These are phyloP conservation scores for Saxicola maurus DNA, from an alignment of 2,797 vertebrate species.

Conservation along the genomic window DNA sequence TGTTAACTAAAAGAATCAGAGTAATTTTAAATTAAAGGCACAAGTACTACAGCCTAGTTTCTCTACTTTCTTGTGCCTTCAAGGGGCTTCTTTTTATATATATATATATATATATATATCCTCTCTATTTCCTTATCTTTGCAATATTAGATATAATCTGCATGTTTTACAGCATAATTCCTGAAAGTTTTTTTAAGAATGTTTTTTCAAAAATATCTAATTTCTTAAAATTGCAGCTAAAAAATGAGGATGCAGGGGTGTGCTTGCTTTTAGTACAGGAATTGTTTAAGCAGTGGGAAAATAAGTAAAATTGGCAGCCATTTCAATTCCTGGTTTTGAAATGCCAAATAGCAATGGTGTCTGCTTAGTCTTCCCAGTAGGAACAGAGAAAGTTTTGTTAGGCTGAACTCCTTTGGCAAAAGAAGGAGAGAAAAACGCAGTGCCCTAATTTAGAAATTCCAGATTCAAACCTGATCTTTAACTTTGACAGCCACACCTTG, in stretches of 20 bases:
- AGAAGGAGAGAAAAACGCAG: neutral
- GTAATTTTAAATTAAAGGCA: neutral
- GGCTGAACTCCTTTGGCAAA: neutral
- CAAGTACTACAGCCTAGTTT: neutral
- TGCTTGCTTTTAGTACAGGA: neutral
- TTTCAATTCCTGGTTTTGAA: neutral
- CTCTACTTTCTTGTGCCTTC: neutral
- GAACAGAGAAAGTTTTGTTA: neutral
- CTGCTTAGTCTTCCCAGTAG: neutral
- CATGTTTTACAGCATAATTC: neutral
- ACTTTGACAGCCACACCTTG: neutral
- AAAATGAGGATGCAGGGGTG: rapidly evolving
- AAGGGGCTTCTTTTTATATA: neutral
- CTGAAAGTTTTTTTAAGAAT: neutral
- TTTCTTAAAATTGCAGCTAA: neutral
- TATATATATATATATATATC: no score
- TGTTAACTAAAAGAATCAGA: neutral
- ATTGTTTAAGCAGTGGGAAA: neutral
- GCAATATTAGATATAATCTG: neutral
- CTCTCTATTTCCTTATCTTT: neutral
- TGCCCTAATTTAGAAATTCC: neutral
- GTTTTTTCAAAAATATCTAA: neutral
- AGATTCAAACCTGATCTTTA: neutral
- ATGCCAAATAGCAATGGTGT: neutral
- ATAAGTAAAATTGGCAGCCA: neutral